A percentile compares a stretch with the other conserved stretches of the same genome.
Conservation (phyloP, 2,797 vertebrate species). For the Rhinichthys osculus region DNA sequence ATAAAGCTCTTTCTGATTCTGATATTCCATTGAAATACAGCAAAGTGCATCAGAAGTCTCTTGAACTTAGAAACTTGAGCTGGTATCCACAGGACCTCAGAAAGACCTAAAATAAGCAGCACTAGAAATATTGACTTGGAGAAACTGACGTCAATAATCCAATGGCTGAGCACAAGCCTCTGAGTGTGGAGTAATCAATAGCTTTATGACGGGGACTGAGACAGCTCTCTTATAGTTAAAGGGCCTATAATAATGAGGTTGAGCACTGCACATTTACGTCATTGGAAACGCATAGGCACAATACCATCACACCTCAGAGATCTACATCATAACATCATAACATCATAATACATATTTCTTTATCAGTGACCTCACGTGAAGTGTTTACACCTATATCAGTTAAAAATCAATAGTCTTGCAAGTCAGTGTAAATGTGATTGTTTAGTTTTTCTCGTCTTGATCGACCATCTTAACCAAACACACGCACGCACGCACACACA, state of each 20-base stretch:
- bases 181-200: constrained; percentile 39
- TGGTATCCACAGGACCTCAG: constrained; percentile 1
- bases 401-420: constrained; percentile 33
- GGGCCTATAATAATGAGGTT: background rate
- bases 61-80: background rate
- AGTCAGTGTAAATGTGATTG: background rate
- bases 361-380: background rate
- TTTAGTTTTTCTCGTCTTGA: constrained; percentile 1
- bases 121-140: constrained; percentile 1
- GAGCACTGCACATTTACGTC: background rate
- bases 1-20: no score
- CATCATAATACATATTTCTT: constrained; percentile 4
- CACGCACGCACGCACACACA: no score
- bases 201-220: constrained; percentile 16
- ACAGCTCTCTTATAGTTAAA: background rate
- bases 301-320: constrained; percentile 20
- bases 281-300: background rate
- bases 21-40: background rate
- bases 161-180: constrained; percentile 5
- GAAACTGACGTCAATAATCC: constrained; percentile 13
- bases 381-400: constrained; percentile 7
- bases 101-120: constrained; percentile 10
- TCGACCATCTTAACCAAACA: background rate
- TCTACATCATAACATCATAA: no score
- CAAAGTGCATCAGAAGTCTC: background rate